These are phyloP conservation scores for Cryptocephalus primarius DNA, from an alignment of 2,888 invertebrate species.

Conservation along the genomic window DNA sequence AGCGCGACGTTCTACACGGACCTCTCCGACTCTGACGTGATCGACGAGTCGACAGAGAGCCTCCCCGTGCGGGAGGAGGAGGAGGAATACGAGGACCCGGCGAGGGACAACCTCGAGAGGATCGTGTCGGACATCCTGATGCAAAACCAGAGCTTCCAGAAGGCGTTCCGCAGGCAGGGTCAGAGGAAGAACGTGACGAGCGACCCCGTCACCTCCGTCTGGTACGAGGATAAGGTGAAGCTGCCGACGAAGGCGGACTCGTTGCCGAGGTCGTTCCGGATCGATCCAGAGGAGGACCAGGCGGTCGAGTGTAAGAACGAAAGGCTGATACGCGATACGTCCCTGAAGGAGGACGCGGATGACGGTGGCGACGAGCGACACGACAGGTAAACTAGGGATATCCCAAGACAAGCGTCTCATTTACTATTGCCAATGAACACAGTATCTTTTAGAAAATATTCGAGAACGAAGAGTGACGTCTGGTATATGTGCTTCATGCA, in stretches of 20 bases:
- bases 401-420: too few relatives aligned
- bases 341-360: constrained; percentile 22
- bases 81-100: constrained; percentile 39
- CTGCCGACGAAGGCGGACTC: constrained; percentile 67
- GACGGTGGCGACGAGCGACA: constrained; percentile 24
- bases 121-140: constrained; percentile 73
- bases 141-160: constrained; percentile 74
- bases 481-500: too few relatives aligned
- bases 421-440: constrained; percentile 1
- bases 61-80: constrained; percentile 27
- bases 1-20: constrained; percentile 55
- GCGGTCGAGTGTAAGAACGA: constrained; percentile 31
- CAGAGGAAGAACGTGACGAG: constrained; percentile 40
- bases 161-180: constrained; percentile 35
- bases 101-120: constrained; percentile 52
- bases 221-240: constrained; percentile 50
- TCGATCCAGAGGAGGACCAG: constrained; percentile 40
- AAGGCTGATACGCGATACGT: constrained; percentile 17
- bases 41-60: constrained; percentile 51
- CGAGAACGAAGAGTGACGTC: too few relatives aligned
- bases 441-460: too few relatives aligned
- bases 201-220: constrained; percentile 42
- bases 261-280: constrained; percentile 61
- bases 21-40: constrained; percentile 45
- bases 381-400: constrained; percentile 32